Evolutionary conservation across 2,113 vertebrate genomes (phyloP), one percentile per base, ranked within the genome.

Genomic region (Ceuthmochares aereus): DNA sequence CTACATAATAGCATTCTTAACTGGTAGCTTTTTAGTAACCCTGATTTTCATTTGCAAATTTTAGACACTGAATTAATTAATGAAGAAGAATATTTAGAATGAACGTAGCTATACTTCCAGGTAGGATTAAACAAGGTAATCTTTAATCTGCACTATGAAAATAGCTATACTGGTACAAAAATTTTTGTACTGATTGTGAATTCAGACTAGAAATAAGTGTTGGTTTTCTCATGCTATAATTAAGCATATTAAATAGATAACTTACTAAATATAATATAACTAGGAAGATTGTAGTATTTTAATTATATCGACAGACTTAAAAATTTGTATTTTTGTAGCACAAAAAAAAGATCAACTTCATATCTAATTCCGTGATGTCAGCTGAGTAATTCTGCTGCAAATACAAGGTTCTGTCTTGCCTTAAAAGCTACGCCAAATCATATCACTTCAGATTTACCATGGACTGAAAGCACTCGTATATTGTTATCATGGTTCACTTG

Each of bases 401-500:
- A 59, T 19, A 40, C 36, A 93, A 95, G 56, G 64, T 20, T 49
- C 45, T 69, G 14, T 43, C 90, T 81, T 74, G 27, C 13, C 2
- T 74, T 92, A 89, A 84, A 84, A 91, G 69, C 52, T 70, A 51
- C 2, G 56, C 82, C 88, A 93, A 89, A 36, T 84, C 15, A 0
- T 63, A 93, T 91, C 45, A 26, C 64, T 94, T 89, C 89, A 94
- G 51, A 60, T 91, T 77, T 87, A 45, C 55, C 36, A 11, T 2
- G 42, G 37, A 42, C 45, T 91, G 78, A 81, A 94, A 87, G 59
- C 80, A 89, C 89, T 93, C 64, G 84, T 58, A 64, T 37, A 32
- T 51, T 51, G 36, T 84, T 89, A 45, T 80, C 76, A 87, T 67
- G 81, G 84, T 55, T 96, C 56, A 70, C 80, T 92, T 78, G 68